Conservation (phyloP, 2,113 vertebrate species). For the Meleagris gallopavo region DNA sequence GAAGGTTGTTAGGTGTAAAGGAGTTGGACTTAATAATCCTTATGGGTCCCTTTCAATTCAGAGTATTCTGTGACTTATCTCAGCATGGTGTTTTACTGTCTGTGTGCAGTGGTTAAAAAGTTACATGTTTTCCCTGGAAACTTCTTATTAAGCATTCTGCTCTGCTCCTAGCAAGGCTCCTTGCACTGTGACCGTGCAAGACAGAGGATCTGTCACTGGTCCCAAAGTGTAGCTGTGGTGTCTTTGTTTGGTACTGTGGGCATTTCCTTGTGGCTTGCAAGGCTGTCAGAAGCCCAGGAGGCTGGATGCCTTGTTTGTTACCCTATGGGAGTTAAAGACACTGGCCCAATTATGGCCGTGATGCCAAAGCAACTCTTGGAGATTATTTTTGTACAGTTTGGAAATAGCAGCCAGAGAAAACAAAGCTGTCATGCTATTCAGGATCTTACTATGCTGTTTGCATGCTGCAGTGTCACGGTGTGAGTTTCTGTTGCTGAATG, state of each 20-base stretch:
- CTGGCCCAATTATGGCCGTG: not conserved
- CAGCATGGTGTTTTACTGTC: not conserved
- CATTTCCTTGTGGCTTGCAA: not conserved
- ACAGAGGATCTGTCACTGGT: not conserved
- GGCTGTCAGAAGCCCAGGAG: not conserved
- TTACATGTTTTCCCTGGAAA: constrained; percentile 13
- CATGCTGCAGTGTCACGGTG: rapidly evolving
- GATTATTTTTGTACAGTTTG: not conserved
- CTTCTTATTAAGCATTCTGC: not conserved
- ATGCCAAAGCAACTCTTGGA: not conserved
- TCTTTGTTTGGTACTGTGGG: not conserved
- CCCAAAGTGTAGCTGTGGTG: not conserved
- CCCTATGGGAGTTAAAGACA: not conserved
- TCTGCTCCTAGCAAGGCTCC: not conserved
- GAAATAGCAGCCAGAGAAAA: not conserved
- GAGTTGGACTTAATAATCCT: too few species aligned
- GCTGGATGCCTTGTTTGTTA: rapidly evolving
- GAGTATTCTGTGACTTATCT: not conserved
- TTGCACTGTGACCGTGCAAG: not conserved
- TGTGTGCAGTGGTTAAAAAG: not conserved
- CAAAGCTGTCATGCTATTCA: not conserved
- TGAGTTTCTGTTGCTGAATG: not conserved
- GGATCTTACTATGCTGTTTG: not conserved
- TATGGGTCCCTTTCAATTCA: too few species aligned
- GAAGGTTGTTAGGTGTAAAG: not conserved